phyloP scores from a whole-genome alignment of 1,140 invertebrate genomes.

The Geopemphigus sp. region DNA sequence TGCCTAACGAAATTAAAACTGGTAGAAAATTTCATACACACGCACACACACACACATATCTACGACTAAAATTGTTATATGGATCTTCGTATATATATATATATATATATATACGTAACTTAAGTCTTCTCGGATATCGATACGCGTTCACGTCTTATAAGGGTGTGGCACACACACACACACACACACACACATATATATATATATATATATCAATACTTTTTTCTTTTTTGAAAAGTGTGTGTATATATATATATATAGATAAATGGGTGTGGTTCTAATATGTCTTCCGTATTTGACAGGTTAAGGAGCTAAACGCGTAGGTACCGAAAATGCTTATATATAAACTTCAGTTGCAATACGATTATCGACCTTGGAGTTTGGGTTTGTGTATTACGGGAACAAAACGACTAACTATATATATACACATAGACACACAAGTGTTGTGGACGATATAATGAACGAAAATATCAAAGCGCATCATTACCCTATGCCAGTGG shows the following conservation, averaged over 20 bases:
- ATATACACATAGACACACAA: background rate
- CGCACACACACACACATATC: background rate
- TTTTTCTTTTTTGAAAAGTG: background rate
- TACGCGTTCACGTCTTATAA: background rate
- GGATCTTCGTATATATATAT: background rate
- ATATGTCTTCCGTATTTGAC: conserved; percentile 47
- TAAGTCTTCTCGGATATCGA: conserved; percentile 31
- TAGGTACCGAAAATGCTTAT: conserved; percentile 18
- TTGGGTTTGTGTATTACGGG: background rate
- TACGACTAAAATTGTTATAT: conserved; percentile 5
- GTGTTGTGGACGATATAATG: too few species aligned
- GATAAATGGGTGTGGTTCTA: conserved; percentile 44
- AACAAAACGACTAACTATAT: background rate
- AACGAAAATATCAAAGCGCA: background rate
- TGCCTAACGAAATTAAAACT: conserved; percentile 2
- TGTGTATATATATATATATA: conserved; percentile 44
- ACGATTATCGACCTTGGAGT: background rate
- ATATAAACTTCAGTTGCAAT: background rate
- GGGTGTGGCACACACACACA: conserved; percentile 5
- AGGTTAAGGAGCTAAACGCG: conserved; percentile 5
- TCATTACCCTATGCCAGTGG: too few species aligned
- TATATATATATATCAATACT: too few species aligned
- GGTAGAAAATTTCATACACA: background rate
- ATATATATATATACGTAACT: background rate
- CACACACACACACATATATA: background rate